Evolutionary conservation across 2,797 vertebrate species (phyloP).

Genomic region (Intellagama lesueurii): DNA sequence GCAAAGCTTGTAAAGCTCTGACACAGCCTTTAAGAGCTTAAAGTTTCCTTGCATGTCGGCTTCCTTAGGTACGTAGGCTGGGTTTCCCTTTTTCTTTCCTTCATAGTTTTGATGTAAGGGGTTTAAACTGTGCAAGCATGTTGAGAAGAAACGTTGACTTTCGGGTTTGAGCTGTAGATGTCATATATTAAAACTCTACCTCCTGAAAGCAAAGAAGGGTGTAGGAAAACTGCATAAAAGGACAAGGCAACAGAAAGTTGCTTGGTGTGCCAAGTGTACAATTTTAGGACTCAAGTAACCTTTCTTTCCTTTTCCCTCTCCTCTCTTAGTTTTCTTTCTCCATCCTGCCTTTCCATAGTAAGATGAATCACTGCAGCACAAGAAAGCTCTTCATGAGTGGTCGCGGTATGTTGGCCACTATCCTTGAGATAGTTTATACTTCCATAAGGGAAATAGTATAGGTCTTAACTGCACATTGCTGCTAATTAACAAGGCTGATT

Average conservation of each 20-base stretch:
- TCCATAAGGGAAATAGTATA: too few species aligned
- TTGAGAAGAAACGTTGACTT: neutral
- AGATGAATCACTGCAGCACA: too few species aligned
- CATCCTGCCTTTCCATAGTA: neutral
- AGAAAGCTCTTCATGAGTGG: too few species aligned
- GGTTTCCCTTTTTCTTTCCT: neutral
- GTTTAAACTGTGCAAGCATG: neutral
- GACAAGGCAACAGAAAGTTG: neutral
- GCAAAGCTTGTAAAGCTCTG: conserved; percentile 28
- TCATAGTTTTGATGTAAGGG: neutral
- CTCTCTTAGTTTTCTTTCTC: neutral
- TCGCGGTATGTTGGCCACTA: too few species aligned
- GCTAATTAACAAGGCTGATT: too few species aligned
- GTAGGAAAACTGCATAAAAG: neutral
- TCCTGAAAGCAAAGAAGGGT: neutral
- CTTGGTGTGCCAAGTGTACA: neutral
- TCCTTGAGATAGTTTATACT: too few species aligned
- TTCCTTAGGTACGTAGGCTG: neutral
- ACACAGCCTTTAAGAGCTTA: neutral
- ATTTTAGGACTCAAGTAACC: neutral
- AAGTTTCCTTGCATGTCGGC: neutral
- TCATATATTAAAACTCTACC: neutral
- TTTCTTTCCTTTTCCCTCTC: neutral
- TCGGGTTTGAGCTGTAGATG: too few species aligned
- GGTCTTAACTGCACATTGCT: too few species aligned